phyloP scores from a whole-genome alignment of 2,888 invertebrate species.

The Iselma pallidipennis region DNA sequence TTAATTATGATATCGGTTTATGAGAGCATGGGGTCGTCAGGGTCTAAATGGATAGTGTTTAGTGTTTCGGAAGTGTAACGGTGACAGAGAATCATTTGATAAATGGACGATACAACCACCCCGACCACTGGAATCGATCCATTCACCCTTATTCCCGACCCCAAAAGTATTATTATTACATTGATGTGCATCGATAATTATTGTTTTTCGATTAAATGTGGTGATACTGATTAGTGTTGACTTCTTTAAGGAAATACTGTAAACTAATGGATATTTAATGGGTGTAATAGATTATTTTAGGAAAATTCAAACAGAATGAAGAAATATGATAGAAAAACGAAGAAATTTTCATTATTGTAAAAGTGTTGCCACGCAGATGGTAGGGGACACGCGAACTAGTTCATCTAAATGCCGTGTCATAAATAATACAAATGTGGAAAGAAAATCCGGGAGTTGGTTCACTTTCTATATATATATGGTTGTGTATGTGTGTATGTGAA shows the following conservation, averaged over 20 bases:
- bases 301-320: neutral
- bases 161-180: slow-evolving; percentile 27
- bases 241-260: slow-evolving; percentile 36
- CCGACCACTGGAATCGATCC: neutral
- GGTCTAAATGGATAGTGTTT: slow-evolving; percentile 39
- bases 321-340: neutral
- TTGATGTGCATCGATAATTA: neutral
- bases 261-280: slow-evolving; percentile 52
- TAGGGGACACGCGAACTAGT: slow-evolving; percentile 37
- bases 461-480: neutral
- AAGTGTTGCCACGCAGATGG: slow-evolving; percentile 38
- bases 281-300: slow-evolving; percentile 28
- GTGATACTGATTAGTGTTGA: slow-evolving; percentile 32
- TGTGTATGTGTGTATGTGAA: slow-evolving; percentile 26
- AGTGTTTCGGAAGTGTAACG: slow-evolving; percentile 33
- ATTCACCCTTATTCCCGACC: neutral
- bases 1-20: slow-evolving; percentile 51
- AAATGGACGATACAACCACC: slow-evolving; percentile 30
- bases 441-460: too few species aligned
- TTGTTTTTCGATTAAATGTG: too few species aligned
- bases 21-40: slow-evolving; percentile 36
- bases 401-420: slow-evolving; percentile 44
- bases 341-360: slow-evolving; percentile 38
- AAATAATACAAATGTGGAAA: slow-evolving; percentile 37
- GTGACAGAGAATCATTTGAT: slow-evolving; percentile 40